These are phyloP conservation scores for Poecilus cupreus DNA, from an alignment of 2,888 invertebrate species.

Conservation along the genomic window DNA sequence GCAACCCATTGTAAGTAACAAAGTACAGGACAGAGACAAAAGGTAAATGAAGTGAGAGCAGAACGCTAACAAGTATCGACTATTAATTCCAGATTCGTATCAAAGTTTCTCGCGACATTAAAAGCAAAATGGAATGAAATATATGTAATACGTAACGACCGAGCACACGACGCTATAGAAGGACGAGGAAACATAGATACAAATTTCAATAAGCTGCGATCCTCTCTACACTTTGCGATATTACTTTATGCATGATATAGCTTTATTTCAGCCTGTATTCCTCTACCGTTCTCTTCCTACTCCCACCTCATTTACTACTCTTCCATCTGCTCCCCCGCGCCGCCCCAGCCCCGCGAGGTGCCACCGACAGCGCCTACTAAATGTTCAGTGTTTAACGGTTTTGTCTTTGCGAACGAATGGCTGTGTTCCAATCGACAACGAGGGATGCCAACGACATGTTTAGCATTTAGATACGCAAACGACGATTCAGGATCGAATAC, in stretches of 20 bases:
- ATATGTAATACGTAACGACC: slow-evolving; percentile 55
- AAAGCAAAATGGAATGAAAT: slow-evolving; percentile 54
- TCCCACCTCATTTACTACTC: slow-evolving; percentile 44
- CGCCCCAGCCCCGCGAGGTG: background rate
- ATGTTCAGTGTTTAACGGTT: slow-evolving; percentile 56
- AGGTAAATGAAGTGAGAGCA: background rate
- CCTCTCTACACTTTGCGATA: slow-evolving; percentile 58
- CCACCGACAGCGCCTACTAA: slow-evolving; percentile 17
- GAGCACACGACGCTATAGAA: background rate
- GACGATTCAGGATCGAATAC: slow-evolving; percentile 9
- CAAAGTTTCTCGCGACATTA: slow-evolving; percentile 54
- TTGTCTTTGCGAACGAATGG: slow-evolving; percentile 45
- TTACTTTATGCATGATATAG: slow-evolving; percentile 60
- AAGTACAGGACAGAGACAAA: slow-evolving; percentile 13
- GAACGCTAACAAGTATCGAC: slow-evolving; percentile 50
- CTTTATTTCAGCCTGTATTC: too few relatives aligned
- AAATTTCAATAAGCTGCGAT: slow-evolving; percentile 58
- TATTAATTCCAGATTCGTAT: slow-evolving; percentile 48
- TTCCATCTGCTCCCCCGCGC: slow-evolving; percentile 11
- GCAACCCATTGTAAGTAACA: background rate
- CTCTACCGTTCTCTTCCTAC: slow-evolving; percentile 2
- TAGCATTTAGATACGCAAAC: slow-evolving; percentile 16
- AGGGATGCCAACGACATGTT: slow-evolving; percentile 4
- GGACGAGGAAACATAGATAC: slow-evolving; percentile 43
- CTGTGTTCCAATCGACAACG: slow-evolving; percentile 44